phyloP scores from a whole-genome alignment of 2,888 invertebrate genomes.

The Branchellion lobata region DNA sequence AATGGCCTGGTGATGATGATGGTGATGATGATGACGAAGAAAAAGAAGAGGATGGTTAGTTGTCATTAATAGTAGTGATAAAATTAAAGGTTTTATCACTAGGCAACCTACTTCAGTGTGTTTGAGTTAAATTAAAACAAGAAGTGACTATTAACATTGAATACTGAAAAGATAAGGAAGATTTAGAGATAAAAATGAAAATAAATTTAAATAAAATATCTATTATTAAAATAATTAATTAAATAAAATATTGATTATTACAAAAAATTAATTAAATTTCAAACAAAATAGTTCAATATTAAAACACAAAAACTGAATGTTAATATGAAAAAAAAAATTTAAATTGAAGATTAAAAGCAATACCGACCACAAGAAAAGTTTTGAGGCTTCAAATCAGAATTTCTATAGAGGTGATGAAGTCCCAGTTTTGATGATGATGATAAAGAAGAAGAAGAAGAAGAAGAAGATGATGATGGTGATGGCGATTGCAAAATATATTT shows the following conservation, averaged over 20 bases:
- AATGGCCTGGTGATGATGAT: neutral
- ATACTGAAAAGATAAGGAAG: too few relatives aligned
- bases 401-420: conserved; percentile 27
- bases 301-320: too few relatives aligned
- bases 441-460: conserved; percentile 13
- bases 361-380: conserved; percentile 26
- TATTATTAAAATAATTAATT: too few relatives aligned
- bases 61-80: neutral
- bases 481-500: conserved; percentile 11
- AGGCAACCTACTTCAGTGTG: too few relatives aligned
- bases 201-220: too few relatives aligned
- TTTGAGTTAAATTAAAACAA: too few relatives aligned
- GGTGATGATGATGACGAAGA: neutral
- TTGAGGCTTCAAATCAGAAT: conserved; percentile 26
- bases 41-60: neutral
- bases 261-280: too few relatives aligned
- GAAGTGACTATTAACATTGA: too few relatives aligned
- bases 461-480: neutral
- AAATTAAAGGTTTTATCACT: neutral
- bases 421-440: conserved; percentile 29
- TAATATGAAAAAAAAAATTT: neutral
- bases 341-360: neutral
- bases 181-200: too few relatives aligned
- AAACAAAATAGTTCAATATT: too few relatives aligned
- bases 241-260: too few relatives aligned